Evolutionary conservation across 2,113 vertebrate genomes (phyloP), one percentile per base, ranked within the genome.

Genomic region (Phaethon lepturus): DNA sequence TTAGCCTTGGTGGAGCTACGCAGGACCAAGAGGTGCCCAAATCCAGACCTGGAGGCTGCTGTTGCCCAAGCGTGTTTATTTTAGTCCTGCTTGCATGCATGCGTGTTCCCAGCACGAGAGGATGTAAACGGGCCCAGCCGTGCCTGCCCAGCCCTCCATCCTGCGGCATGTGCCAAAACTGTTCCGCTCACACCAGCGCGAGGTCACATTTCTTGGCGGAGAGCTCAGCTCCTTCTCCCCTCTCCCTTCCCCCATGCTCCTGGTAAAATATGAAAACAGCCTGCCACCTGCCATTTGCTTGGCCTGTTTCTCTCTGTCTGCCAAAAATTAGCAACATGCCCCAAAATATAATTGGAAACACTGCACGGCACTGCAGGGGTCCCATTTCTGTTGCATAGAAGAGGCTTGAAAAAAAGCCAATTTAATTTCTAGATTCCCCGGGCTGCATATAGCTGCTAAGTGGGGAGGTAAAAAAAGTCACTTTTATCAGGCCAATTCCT

Each of bases 271-370:
- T 28, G 90, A 93, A 90, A 94, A 94, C 97, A 97, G 93, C 94
- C 96, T 95, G 95, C 93, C 96, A 96, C 96, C 96, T 97, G 96
- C 96, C 91, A 96, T 86, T 96, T 81, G 96, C 95, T 88, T 95
- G 94, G 90, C 93, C 93, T 68, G 59, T 55, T 80, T 87, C 87
- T 73, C 81, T 79, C 85, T 52, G 50, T 44, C 92, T 97, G 97
- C 96, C 96, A 97, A 95, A 97, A 97, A 95, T 86, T 90, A 97
- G 96, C 90, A 93, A 90, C 90, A 35, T 88, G 88, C 92, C 92
- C 94, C 90, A 69, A 95, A 97, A 95, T 94, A 68, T 97, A 96
- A 97, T 96, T 96, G 94, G 95, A 97, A 97, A 96, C 95, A 96
- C 93, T 78, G 92, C 93, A 90, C 81, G 3, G 52, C 93, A 19